phyloP scores from a whole-genome alignment of 2,888 invertebrate species.

The Tuta absoluta region DNA sequence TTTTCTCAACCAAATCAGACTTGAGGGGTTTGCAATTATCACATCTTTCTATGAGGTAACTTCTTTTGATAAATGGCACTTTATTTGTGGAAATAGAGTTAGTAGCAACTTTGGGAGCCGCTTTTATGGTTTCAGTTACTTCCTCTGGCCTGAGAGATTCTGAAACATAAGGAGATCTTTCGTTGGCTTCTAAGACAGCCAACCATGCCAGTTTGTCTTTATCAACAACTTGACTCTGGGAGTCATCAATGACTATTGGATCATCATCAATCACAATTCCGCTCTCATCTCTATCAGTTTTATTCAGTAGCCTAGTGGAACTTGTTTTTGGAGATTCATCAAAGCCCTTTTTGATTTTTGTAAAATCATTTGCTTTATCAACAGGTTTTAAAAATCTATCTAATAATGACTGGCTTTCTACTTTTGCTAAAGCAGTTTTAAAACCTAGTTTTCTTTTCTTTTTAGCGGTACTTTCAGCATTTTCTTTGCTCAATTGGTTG shows the following conservation, averaged over 20 bases:
- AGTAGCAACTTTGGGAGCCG: conserved; percentile 14
- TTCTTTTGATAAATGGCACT: conserved; percentile 62
- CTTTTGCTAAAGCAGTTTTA: conserved; percentile 36
- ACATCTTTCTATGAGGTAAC: conserved; percentile 51
- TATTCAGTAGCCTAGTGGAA: conserved; percentile 1
- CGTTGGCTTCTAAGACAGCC: conserved; percentile 56
- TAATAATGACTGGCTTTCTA: conserved; percentile 29
- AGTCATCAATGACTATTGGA: conserved; percentile 56
- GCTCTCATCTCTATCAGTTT: conserved; percentile 55
- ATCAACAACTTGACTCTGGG: conserved; percentile 51
- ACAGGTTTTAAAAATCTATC: conserved; percentile 28
- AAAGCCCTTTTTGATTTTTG: conserved; percentile 31
- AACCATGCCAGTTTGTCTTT: conserved; percentile 65
- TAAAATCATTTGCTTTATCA: conserved; percentile 28
- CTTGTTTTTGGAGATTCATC: conserved; percentile 26
- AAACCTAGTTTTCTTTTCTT: conserved; percentile 32
- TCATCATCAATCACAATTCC: conserved; percentile 62
- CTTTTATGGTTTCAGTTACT: conserved; percentile 23
- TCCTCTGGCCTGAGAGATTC: conserved; percentile 35
- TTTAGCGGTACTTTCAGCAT: conserved; percentile 20
- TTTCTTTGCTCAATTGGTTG: conserved; percentile 22
- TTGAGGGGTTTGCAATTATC: conserved; percentile 38
- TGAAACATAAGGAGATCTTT: conserved; percentile 38
- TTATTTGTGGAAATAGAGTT: conserved; percentile 34
- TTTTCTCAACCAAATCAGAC: conserved; percentile 25